Evolutionary conservation across 2,797 vertebrate species (phyloP).

Genomic region (Myotis pilosus): DNA sequence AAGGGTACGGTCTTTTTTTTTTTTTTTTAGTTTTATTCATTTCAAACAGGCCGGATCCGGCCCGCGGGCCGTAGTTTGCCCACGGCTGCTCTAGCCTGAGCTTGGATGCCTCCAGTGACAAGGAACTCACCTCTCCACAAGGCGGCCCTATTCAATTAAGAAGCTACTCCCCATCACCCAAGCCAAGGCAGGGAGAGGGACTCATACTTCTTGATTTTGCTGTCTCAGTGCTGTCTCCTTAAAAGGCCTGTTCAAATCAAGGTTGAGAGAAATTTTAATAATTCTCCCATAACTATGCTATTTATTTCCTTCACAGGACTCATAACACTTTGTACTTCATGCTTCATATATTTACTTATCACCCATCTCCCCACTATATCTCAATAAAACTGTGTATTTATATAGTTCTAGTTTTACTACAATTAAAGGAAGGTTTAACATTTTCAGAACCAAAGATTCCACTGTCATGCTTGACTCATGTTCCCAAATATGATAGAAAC

Average conservation of each 20-base stretch:
- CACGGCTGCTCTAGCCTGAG: not conserved
- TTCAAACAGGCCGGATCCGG: no score
- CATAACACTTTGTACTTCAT: not conserved
- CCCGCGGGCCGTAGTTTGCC: no score
- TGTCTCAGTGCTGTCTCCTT: not conserved
- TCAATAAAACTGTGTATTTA: not conserved
- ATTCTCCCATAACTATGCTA: not conserved
- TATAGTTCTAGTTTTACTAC: not conserved
- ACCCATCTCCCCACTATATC: not conserved
- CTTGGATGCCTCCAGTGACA: not conserved
- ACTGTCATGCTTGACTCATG: not conserved
- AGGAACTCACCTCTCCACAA: not conserved
- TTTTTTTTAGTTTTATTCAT: no score
- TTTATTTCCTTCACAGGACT: not conserved
- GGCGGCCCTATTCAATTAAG: not conserved
- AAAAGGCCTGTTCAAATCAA: not conserved
- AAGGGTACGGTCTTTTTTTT: no score
- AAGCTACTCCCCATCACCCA: not conserved
- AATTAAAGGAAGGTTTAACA: not conserved
- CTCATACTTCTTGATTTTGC: not conserved
- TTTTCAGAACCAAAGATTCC: not conserved
- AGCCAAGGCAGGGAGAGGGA: not conserved
- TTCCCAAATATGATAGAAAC: not conserved
- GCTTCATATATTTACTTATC: not conserved
- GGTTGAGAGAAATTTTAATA: not conserved